Conservation (phyloP, 2,113 vertebrate genomes). For the Cyanoderma ruficeps region DNA sequence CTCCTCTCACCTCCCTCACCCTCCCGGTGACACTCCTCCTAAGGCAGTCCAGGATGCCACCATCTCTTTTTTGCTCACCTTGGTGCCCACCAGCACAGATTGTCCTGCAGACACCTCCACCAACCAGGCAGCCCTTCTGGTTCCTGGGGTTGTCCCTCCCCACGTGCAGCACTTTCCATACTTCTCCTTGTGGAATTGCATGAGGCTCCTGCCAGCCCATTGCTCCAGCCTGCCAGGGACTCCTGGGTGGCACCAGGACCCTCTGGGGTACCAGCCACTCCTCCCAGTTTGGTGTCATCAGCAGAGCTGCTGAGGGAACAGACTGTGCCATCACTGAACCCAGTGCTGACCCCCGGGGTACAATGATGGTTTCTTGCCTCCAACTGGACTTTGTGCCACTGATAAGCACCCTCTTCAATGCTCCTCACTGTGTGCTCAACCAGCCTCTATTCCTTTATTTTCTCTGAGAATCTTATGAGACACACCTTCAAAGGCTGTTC, state of each 20-base stretch:
- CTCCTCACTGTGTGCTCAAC: neutral
- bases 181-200: neutral
- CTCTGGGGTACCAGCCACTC: neutral
- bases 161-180: fast-evolving
- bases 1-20: too few relatives aligned
- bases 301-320: neutral
- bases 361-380: neutral
- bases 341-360: fast-evolving
- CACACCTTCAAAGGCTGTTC: neutral
- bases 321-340: neutral
- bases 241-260: neutral
- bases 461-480: neutral
- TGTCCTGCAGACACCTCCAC: neutral
- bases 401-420: neutral
- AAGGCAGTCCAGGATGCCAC: neutral
- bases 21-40: neutral
- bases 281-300: neutral
- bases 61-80: neutral
- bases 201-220: neutral
- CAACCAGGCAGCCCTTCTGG: neutral
- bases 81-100: neutral
- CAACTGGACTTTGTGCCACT: neutral
- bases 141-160: fast-evolving
- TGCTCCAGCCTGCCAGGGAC: neutral
- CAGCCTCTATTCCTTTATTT: neutral